Evolutionary conservation across 2,888 invertebrate species (phyloP), one percentile per base, ranked within the genome.

Genomic region (Plebejus anna): DNA sequence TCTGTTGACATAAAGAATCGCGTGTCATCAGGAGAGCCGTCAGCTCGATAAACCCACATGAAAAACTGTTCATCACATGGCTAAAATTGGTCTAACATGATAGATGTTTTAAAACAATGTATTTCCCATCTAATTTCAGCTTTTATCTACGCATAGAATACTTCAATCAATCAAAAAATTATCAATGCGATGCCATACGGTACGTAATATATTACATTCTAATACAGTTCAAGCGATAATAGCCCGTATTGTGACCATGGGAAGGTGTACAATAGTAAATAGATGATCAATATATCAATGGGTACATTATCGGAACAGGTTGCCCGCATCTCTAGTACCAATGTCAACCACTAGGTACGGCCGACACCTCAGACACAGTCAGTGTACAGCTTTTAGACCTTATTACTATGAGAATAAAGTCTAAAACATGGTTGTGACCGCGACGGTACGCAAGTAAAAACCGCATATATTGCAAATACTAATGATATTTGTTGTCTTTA

Each of bases 251-350:
- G 32, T 32, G 13, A 36, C 4, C 66, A 32, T 16, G 13, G 66
- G 32, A 66, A 36, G 66, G 16, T 32, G 66, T 13, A 36, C 32
- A 16, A 55, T 16, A 55, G 55, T 47, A 2, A 61, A 61, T 32
- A 22, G 11, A 11, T 61, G 9, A 66, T 66, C 13, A 13, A 66
- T 66, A 4, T 13, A 66, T 13, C 66, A 66, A 66, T 66, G 13
- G 1, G 66, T 13, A 36, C 32, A 66, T 66, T 66, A 66, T 66
- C 66, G 66, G 66, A 66, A 36, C 66, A 16, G 66, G 66, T 66
- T 66, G 6, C 66, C 66, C 66, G 66, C 66, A 66, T 66, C 66
- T 66, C 32, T 66, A 66, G 32, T 66, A 66, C 66, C 66, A 66
- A 66, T 66, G 66, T 66, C 66, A 66, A 66, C 66, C 32, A 66